Conservation (phyloP, 2,113 vertebrate genomes). For the Corythaeola cristata region DNA sequence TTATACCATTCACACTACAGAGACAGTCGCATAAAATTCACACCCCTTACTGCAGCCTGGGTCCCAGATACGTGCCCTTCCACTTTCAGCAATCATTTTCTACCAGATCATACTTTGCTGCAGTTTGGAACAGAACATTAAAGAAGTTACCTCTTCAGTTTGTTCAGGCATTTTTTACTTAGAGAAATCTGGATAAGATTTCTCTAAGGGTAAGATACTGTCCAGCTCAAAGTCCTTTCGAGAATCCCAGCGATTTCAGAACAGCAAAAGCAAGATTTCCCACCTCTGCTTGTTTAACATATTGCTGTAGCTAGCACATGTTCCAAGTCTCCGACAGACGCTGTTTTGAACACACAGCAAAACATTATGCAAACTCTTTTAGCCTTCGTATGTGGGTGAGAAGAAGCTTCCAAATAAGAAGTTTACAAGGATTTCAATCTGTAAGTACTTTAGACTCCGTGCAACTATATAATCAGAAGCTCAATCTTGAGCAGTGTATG, state of each 20-base stretch:
- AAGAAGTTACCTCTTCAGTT: neutral
- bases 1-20: neutral
- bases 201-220: neutral
- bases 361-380: slow-evolving; percentile 82
- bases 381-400: slow-evolving; percentile 75
- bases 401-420: slow-evolving; percentile 78
- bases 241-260: neutral
- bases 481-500: neutral
- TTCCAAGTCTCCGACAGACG: slow-evolving; percentile 77
- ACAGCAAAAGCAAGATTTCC: slow-evolving; percentile 30
- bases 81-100: neutral
- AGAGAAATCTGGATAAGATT: neutral
- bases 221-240: neutral
- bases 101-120: neutral
- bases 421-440: slow-evolving; percentile 73
- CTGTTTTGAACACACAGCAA: slow-evolving; percentile 81
- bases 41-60: neutral
- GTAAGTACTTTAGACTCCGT: slow-evolving; percentile 51
- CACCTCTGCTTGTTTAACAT: slow-evolving; percentile 72
- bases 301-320: slow-evolving; percentile 79
- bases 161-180: neutral
- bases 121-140: neutral
- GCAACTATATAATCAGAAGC: neutral
- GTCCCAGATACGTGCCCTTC: neutral
- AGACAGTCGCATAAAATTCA: neutral